Evolutionary conservation across 2,888 invertebrate genomes (phyloP).

Genomic region (Pterostichus madidus): DNA sequence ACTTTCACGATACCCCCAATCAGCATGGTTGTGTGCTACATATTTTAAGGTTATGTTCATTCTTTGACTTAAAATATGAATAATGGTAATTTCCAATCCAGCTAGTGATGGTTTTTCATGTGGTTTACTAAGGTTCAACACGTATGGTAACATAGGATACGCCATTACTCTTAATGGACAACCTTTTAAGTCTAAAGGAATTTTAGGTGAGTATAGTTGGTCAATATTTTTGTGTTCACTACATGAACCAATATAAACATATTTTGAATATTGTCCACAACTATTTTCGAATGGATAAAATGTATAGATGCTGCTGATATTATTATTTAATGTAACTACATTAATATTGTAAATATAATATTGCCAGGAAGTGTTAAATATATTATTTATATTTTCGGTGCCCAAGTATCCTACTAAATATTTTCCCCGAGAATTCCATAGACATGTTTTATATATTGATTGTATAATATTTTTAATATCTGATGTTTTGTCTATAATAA

Average conservation of each 20-base stretch:
- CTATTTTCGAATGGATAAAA: slow-evolving; percentile 29
- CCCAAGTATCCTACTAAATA: slow-evolving; percentile 24
- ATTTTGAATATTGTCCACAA: slow-evolving; percentile 11
- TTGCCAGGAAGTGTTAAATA: slow-evolving; percentile 18
- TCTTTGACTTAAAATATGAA: not conserved
- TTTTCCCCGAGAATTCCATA: slow-evolving; percentile 27
- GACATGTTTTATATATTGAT: not conserved
- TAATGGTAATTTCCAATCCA: slow-evolving; percentile 51
- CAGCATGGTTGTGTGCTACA: slow-evolving; percentile 18
- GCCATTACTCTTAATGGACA: slow-evolving; percentile 31
- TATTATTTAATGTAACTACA: no score
- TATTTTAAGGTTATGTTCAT: slow-evolving; percentile 20
- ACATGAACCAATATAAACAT: not conserved
- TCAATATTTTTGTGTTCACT: not conserved
- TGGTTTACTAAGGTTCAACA: not conserved
- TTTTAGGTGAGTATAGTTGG: slow-evolving; percentile 17
- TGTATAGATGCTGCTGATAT: slow-evolving; percentile 5
- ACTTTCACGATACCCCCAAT: slow-evolving; percentile 6
- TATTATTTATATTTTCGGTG: not conserved
- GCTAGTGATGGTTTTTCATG: slow-evolving; percentile 11
- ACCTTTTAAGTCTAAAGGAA: slow-evolving; percentile 18
- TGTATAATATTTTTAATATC: not conserved
- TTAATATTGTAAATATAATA: no score
- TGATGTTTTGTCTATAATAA: not conserved
- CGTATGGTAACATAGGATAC: slow-evolving; percentile 54